Evolutionary conservation across 2,888 invertebrate species (phyloP).

Genomic region (Ichneumon xanthorius): DNA sequence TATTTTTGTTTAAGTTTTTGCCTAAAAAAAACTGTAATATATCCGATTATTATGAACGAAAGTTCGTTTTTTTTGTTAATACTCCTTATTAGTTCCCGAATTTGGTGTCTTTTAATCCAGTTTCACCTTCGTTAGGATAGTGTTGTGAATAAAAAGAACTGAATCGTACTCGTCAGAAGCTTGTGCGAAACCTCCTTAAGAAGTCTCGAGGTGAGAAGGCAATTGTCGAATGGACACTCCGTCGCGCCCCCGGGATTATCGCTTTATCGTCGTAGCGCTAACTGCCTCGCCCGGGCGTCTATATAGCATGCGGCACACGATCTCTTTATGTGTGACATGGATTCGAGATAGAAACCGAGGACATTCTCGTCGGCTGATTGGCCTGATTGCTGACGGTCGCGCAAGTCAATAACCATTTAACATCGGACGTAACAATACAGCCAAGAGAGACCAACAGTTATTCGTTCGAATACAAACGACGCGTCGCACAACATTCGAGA

Average conservation of each 20-base stretch:
- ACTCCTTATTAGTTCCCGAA: not conserved
- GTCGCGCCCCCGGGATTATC: constrained; percentile 54
- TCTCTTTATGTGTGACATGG: constrained; percentile 65
- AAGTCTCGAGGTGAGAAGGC: constrained; percentile 55
- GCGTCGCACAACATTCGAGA: constrained; percentile 19
- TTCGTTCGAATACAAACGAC: constrained; percentile 18
- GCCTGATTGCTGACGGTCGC: constrained; percentile 80
- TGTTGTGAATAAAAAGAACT: not conserved
- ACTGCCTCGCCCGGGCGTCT: constrained; percentile 38
- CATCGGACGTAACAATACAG: constrained; percentile 65
- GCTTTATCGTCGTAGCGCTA: constrained; percentile 60
- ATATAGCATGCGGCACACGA: constrained; percentile 27
- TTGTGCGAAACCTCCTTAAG: not conserved
- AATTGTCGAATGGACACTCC: constrained; percentile 54
- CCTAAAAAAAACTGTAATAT: not conserved
- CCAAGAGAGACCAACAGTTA: not conserved
- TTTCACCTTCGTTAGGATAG: not conserved
- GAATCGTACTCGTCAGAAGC: not conserved
- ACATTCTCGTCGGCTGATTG: constrained; percentile 81
- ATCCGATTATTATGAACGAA: not conserved
- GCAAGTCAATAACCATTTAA: constrained; percentile 83
- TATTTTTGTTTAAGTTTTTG: not conserved
- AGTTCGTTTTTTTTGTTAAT: not conserved
- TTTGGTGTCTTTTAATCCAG: not conserved
- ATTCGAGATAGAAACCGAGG: constrained; percentile 70